Conservation (phyloP, 1,140 invertebrate genomes). For the Drosophila tristis region DNA sequence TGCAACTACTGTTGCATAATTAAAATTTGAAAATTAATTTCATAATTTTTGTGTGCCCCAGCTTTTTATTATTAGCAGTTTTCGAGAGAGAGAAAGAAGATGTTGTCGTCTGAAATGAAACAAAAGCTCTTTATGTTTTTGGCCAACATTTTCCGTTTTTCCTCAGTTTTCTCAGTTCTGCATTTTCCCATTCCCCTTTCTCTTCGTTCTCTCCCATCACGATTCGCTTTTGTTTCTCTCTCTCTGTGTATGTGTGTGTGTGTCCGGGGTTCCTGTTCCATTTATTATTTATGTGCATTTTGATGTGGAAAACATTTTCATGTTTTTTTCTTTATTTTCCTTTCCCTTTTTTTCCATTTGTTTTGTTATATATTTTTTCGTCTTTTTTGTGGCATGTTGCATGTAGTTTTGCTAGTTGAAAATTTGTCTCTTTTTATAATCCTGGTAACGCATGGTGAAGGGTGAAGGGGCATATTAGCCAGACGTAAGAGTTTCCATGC, state of each 20-base stretch:
- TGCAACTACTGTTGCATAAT: slow-evolving; percentile 71
- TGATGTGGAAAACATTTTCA: slow-evolving; percentile 71
- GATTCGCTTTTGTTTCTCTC: slow-evolving; percentile 42
- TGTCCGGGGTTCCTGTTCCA: slow-evolving; percentile 67
- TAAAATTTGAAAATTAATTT: slow-evolving; percentile 81
- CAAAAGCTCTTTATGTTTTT: slow-evolving; percentile 46
- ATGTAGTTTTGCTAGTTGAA: slow-evolving; percentile 46
- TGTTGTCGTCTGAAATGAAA: slow-evolving; percentile 50
- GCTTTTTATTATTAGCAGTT: slow-evolving; percentile 69
- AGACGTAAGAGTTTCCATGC: too few relatives aligned
- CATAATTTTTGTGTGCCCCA: slow-evolving; percentile 62
- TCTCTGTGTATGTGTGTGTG: slow-evolving; percentile 7
- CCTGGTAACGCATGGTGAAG: too few relatives aligned
- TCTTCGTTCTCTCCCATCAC: slow-evolving; percentile 13
- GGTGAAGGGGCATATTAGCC: too few relatives aligned
- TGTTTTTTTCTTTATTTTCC: slow-evolving; percentile 26
- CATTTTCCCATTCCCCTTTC: background rate
- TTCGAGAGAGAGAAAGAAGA: background rate
- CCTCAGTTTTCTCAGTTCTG: slow-evolving; percentile 9
- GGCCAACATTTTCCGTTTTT: slow-evolving; percentile 39
- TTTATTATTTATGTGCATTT: slow-evolving; percentile 83
- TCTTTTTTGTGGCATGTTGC: slow-evolving; percentile 21
- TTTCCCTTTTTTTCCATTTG: slow-evolving; percentile 1
- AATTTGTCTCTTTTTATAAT: slow-evolving; percentile 19
- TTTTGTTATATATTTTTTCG: slow-evolving; percentile 25